These are phyloP conservation scores for Ostrea edulis DNA, from an alignment of 1,140 invertebrate species.

Conservation along the genomic window DNA sequence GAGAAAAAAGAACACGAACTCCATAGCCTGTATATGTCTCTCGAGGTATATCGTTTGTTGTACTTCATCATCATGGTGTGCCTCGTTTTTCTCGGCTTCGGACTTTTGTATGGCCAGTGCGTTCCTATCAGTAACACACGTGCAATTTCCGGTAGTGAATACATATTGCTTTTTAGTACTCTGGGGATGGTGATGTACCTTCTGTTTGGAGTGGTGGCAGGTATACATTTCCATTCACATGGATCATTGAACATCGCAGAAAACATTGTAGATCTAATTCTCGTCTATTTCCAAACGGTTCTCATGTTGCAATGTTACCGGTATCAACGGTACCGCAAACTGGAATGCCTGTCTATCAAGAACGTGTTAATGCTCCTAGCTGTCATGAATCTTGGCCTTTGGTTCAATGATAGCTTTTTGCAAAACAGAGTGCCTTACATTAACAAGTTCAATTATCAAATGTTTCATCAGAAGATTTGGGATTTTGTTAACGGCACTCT, in stretches of 20 bases:
- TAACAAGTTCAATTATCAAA: not conserved
- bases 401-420: constrained; percentile 23
- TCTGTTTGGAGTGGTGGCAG: not conserved
- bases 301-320: constrained; percentile 15
- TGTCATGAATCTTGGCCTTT: constrained; percentile 5
- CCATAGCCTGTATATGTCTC: not conserved
- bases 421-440: not conserved
- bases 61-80: not conserved
- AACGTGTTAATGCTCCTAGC: constrained; percentile 16
- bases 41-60: not conserved
- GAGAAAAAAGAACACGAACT: not conserved
- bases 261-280: not conserved
- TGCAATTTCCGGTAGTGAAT: not conserved
- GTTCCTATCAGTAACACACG: not conserved
- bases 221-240: not conserved
- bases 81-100: not conserved
- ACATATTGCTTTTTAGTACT: not conserved
- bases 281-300: constrained; percentile 9
- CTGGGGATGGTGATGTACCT: constrained; percentile 1
- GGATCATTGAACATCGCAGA: constrained; percentile 1
- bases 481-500: constrained; percentile 12
- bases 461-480: not conserved
- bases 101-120: constrained; percentile 11
- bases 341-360: constrained; percentile 7
- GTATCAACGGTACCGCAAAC: not conserved